Conservation (phyloP, 2,113 vertebrate species). For the Acanthochromis polyacanthus region DNA sequence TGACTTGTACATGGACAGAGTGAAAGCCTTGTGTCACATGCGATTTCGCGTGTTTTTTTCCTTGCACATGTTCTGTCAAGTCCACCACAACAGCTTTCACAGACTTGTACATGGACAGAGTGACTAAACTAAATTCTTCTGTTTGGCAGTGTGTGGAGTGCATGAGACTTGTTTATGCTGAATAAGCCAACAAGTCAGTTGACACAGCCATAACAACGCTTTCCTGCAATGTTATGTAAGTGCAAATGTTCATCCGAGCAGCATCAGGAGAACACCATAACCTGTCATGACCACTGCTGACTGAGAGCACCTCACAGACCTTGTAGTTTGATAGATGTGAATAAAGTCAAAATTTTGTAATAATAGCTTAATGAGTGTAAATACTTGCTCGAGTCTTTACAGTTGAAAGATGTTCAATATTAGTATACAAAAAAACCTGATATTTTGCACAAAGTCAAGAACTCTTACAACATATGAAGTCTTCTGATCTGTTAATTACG, state of each 20-base stretch:
- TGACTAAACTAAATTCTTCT: constrained; percentile 23
- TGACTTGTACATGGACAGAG: constrained; percentile 18
- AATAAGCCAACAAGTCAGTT: constrained; percentile 19
- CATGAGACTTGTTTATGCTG: constrained; percentile 37
- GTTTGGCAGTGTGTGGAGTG: constrained; percentile 29
- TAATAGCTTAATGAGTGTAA: no score
- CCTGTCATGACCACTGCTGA: background rate
- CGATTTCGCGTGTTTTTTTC: background rate
- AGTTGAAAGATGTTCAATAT: no score
- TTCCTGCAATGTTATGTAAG: constrained; percentile 37
- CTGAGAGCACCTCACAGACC: no score
- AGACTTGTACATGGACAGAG: constrained; percentile 17
- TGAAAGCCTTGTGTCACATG: constrained; percentile 15
- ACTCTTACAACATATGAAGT: background rate
- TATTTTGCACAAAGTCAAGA: no score
- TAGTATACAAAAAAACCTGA: no score
- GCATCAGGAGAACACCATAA: background rate
- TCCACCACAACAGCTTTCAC: background rate
- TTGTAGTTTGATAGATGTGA: no score
- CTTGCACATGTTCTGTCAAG: constrained; percentile 9
- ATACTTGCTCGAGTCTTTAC: no score
- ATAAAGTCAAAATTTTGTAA: no score
- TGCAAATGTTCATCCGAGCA: constrained; percentile 4
- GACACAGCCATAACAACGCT: constrained; percentile 1
- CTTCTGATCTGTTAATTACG: background rate